Percentiles rank a stretch among this genome's conserved stretches.
These are phyloP conservation scores for Hemicordylus capensis DNA, from an alignment of 2,113 vertebrate genomes.

Conservation along the genomic window DNA sequence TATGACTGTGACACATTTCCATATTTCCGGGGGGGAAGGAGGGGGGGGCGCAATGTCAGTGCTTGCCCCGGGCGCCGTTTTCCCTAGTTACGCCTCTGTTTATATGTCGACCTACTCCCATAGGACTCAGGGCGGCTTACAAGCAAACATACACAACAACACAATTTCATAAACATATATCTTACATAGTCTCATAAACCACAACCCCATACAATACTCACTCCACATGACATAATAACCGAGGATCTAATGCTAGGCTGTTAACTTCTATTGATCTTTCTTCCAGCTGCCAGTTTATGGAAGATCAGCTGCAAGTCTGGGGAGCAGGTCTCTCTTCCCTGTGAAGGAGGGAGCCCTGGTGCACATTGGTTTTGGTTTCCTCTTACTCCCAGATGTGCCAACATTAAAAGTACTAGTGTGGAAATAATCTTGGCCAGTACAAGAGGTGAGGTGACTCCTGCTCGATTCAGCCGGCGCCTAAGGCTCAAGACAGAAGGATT, in stretches of 20 bases:
- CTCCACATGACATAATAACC: no score
- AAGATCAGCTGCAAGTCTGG: neutral
- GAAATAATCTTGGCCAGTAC: neutral
- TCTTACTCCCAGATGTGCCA: neutral
- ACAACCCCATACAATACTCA: no score
- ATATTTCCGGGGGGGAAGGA: no score
- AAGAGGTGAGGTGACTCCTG: neutral
- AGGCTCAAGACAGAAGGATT: neutral
- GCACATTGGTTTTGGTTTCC: conserved; percentile 1
- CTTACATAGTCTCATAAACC: no score
- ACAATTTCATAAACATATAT: no score
- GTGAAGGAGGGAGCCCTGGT: neutral
- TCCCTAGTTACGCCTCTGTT: no score
- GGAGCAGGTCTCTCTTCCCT: neutral
- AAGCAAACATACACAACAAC: no score
- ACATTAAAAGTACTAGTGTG: neutral
- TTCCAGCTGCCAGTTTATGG: neutral
- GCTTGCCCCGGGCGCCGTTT: no score
- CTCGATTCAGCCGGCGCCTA: conserved; percentile 5
- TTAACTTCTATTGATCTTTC: neutral
- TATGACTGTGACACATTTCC: no score
- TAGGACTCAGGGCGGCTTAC: no score
- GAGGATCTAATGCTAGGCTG: neutral
- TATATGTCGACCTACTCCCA: no score
- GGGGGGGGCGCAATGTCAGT: no score